Percentiles rank a stretch among this genome's conserved stretches.
phyloP scores from a whole-genome alignment of 2,113 vertebrate species.

The Burhinus oedicnemus region DNA sequence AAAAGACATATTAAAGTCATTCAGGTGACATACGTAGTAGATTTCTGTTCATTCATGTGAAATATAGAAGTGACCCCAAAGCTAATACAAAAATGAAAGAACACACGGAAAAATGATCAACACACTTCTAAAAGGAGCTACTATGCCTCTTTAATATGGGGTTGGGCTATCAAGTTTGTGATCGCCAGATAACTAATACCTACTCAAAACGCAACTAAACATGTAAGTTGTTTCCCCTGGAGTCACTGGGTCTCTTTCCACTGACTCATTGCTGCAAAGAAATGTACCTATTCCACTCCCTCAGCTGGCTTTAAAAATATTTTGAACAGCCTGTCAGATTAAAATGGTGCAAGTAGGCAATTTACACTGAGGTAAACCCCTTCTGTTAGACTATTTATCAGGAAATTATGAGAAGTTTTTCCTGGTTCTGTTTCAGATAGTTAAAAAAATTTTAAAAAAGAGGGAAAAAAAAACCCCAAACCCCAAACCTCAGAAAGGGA shows the following conservation, averaged over 20 bases:
- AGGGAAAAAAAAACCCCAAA: not conserved
- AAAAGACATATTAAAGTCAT: not conserved
- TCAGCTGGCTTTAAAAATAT: slow-evolving; percentile 9
- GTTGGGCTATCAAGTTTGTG: not conserved
- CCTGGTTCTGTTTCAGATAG: not conserved
- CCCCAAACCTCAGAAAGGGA: not conserved
- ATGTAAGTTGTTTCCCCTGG: not conserved
- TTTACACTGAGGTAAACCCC: not conserved
- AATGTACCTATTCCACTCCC: not conserved
- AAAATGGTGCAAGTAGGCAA: not conserved
- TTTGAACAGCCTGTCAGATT: not conserved
- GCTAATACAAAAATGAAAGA: not conserved
- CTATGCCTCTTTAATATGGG: not conserved
- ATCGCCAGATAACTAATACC: not conserved
- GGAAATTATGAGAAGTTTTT: not conserved
- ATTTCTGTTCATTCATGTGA: not conserved
- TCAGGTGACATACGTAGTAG: not conserved
- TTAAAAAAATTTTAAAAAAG: not conserved
- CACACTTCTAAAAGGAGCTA: not conserved
- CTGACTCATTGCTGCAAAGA: slow-evolving; percentile 13
- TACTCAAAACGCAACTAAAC: not conserved
- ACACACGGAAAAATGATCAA: not conserved
- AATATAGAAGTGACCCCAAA: not conserved
- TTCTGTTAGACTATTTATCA: not conserved
- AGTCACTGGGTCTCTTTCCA: not conserved